phyloP scores from a whole-genome alignment of 2,888 invertebrate genomes.

The Stictocephala bisonia region DNA sequence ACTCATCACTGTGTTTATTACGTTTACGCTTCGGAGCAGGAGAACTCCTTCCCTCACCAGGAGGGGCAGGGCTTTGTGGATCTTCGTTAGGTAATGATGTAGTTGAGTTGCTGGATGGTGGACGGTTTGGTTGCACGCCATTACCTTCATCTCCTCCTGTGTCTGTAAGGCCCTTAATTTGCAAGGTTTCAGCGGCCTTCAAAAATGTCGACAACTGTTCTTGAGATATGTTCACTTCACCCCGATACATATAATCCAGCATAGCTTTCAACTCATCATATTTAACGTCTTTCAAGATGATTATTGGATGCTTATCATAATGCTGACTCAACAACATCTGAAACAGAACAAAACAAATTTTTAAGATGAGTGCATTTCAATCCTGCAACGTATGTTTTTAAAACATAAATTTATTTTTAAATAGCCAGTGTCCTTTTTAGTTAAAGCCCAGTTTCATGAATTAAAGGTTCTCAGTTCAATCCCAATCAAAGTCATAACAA shows the following conservation, averaged over 20 bases:
- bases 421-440: no score
- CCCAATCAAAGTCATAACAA: no score
- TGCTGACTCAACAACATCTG: constrained; percentile 89
- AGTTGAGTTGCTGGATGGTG: constrained; percentile 27
- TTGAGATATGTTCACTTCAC: constrained; percentile 93
- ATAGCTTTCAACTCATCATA: constrained; percentile 91
- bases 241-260: constrained; percentile 95
- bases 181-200: constrained; percentile 91
- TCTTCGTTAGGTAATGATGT: constrained; percentile 14
- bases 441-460: no score
- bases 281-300: constrained; percentile 92
- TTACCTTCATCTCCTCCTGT: constrained; percentile 38
- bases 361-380: no score
- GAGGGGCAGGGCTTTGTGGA: constrained; percentile 12
- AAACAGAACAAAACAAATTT: constrained; percentile 61
- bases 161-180: constrained; percentile 91
- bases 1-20: constrained; percentile 37
- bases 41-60: constrained; percentile 55
- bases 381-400: no score
- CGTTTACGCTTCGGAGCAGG: constrained; percentile 54
- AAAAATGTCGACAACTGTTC: constrained; percentile 89
- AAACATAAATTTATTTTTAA: no score
- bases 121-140: constrained; percentile 11
- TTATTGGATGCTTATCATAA: constrained; percentile 91
- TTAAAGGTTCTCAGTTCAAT: no score